These are phyloP conservation scores for Diabrotica undecimpunctata DNA, from an alignment of 1,140 invertebrate species.

Conservation along the genomic window DNA sequence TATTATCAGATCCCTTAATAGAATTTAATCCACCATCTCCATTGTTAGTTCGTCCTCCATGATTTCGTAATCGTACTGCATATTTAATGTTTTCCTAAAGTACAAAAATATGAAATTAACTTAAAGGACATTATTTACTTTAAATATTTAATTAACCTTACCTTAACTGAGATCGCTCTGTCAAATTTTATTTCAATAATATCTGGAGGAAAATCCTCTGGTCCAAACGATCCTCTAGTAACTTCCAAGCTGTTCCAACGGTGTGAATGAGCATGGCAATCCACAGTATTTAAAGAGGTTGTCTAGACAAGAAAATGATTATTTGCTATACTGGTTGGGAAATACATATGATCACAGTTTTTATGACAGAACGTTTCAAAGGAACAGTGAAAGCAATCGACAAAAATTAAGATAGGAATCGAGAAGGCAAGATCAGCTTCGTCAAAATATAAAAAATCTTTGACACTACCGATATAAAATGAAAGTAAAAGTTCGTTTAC, in stretches of 20 bases:
- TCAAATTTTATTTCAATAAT: constrained; percentile 90
- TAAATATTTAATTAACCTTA: constrained; percentile 40
- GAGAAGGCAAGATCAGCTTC: too few relatives aligned
- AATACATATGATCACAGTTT: too few relatives aligned
- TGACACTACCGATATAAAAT: too few relatives aligned
- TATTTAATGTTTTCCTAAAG: constrained; percentile 80
- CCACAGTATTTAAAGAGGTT: constrained; percentile 41
- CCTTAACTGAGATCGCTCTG: constrained; percentile 79
- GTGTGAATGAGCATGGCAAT: constrained; percentile 56
- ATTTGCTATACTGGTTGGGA: too few relatives aligned
- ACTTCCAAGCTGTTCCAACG: constrained; percentile 74
- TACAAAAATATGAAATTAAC: not conserved
- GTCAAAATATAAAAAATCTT: too few relatives aligned
- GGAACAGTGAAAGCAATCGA: too few relatives aligned
- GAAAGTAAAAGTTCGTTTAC: too few relatives aligned
- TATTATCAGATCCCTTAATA: constrained; percentile 89
- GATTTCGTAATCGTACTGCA: constrained; percentile 82
- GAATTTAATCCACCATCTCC: constrained; percentile 85
- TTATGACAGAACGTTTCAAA: too few relatives aligned
- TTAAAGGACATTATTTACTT: too few relatives aligned
- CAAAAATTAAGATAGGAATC: too few relatives aligned
- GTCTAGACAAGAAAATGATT: constrained; percentile 27
- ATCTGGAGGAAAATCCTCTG: constrained; percentile 73
- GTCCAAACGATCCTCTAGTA: constrained; percentile 67
- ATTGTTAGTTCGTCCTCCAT: constrained; percentile 88